Evolutionary conservation across 2,797 vertebrate species (phyloP), one percentile per base, ranked within the genome.

Genomic region (Helarctos malayanus): DNA sequence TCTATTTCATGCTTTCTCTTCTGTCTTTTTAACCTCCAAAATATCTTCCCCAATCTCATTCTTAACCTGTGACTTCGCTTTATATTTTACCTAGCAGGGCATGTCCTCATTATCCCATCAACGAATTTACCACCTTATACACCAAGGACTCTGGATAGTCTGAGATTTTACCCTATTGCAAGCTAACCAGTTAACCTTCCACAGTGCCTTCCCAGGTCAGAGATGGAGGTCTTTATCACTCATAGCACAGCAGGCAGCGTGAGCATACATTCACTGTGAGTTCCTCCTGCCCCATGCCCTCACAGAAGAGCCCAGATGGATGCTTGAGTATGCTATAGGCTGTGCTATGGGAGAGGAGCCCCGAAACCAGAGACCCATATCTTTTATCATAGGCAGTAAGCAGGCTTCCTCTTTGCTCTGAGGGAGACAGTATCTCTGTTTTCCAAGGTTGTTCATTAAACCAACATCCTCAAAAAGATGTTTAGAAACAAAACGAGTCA

Each of bases 21-120:
- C 80, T 35, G 35, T 63, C 63, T 85, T 38, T 95, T 95, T 83
- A 78, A 61, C 41, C 12, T 95, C 27, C 21, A 29, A 83, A 59
- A 61, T 83, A 54, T 13, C 29, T 73, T 96, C 35, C 19, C 47
- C 52, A 11, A 56, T 73, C 76, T 81, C 63, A 56, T 5, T 47
- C 69, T 71, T 71, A 71, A 23, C 16, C 23, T 89, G 21, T 71
- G 54, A 71, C 45, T 47, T 73, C 57, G 32, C 32, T 68, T 91
- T 63, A 11, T 81, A 65, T 68, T 81, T 49, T 25, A 82, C 59
- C 47, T 27, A 91, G 27, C 21, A 69, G n/a, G 27, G 23, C 76
- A 68, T 52, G 27, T 86, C 27, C 27, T 86, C 57, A 81, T 65
- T n/a, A 65, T 86, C 19, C n/a, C 27, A 52, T 59, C n/a, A 49